Conservation (phyloP, 2,113 vertebrate species). For the Pangasianodon gigas region DNA sequence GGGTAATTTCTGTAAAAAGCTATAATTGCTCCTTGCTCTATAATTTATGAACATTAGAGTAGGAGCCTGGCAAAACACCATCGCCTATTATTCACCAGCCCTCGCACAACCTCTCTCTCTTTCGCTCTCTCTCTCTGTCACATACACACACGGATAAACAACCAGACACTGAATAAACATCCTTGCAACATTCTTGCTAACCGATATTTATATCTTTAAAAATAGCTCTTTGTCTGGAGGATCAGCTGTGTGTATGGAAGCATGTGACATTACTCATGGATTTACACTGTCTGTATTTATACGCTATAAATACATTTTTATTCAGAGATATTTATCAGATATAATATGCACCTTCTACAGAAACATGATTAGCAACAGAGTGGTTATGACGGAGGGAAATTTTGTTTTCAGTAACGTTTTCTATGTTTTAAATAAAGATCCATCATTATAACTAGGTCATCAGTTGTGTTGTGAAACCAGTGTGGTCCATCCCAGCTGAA, state of each 20-base stretch:
- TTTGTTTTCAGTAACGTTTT: neutral
- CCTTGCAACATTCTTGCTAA: neutral
- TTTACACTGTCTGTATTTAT: neutral
- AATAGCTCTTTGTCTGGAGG: slow-evolving; percentile 29
- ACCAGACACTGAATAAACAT: neutral
- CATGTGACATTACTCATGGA: neutral
- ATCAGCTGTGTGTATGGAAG: neutral
- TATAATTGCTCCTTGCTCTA: slow-evolving; percentile 74
- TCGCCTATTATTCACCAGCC: slow-evolving; percentile 69
- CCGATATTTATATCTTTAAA: slow-evolving; percentile 22
- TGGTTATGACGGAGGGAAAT: neutral
- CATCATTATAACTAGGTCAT: neutral
- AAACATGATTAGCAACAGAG: neutral
- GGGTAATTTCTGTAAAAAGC: slow-evolving; percentile 75
- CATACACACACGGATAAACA: neutral
- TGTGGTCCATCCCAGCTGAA: neutral
- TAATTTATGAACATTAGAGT: slow-evolving; percentile 73
- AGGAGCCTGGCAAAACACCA: slow-evolving; percentile 69
- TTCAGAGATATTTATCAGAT: neutral
- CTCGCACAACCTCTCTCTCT: slow-evolving; percentile 23
- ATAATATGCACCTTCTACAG: neutral
- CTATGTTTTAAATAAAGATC: neutral
- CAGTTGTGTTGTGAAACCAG: neutral
- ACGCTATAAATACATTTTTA: neutral
- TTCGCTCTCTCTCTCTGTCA: slow-evolving; percentile 1